phyloP scores from a whole-genome alignment of 2,113 vertebrate genomes.

The Leptocoma aspasia region DNA sequence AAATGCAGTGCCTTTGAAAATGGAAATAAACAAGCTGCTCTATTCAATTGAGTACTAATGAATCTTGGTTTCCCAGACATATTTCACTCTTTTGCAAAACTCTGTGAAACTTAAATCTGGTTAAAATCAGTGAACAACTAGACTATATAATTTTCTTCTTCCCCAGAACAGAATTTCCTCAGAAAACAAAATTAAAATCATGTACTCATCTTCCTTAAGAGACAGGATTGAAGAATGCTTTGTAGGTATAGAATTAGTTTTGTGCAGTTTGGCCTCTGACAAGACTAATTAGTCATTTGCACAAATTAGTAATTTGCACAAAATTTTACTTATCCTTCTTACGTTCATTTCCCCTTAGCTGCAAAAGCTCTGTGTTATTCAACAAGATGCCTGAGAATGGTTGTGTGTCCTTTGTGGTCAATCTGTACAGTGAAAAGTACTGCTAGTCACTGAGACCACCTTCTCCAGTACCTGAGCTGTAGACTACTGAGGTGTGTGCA shows the following conservation, averaged over 20 bases:
- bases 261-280: not conserved
- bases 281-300: not conserved
- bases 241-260: not conserved
- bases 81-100: not conserved
- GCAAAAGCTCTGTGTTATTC: not conserved
- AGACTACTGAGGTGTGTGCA: accelerated
- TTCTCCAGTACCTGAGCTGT: not conserved
- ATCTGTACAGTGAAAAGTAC: not conserved
- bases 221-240: not conserved
- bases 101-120: not conserved
- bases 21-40: not conserved
- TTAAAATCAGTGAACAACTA: not conserved
- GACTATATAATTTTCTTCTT: not conserved
- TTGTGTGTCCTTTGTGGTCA: not conserved
- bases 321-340: not conserved
- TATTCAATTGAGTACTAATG: not conserved
- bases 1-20: not conserved
- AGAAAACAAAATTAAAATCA: not conserved
- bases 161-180: not conserved
- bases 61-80: not conserved
- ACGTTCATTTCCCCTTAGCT: not conserved
- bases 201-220: not conserved
- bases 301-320: not conserved
- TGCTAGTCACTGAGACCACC: no score
- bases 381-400: not conserved